These are phyloP conservation scores for Lophochroa leadbeateri DNA, from an alignment of 2,113 vertebrate species.

Conservation along the genomic window DNA sequence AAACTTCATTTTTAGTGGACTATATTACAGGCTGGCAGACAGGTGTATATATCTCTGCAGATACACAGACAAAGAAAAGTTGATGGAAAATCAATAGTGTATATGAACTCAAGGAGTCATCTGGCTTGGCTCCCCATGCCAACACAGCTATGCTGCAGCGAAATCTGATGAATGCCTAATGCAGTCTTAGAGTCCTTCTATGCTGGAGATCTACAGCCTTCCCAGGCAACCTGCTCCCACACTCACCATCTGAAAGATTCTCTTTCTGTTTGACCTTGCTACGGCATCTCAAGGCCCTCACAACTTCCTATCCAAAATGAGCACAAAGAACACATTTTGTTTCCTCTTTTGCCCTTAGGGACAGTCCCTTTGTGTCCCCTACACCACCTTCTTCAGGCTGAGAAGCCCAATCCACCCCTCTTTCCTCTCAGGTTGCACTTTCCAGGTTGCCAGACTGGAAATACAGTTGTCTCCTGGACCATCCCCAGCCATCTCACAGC, in stretches of 20 bases:
- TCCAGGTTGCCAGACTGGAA: neutral
- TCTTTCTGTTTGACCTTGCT: neutral
- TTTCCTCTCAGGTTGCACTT: neutral
- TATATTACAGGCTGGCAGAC: neutral
- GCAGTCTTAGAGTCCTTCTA: neutral
- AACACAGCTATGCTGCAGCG: neutral
- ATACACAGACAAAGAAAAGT: neutral
- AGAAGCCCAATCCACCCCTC: neutral
- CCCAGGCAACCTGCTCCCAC: neutral
- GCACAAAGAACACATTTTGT: neutral
- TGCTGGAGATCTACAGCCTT: neutral
- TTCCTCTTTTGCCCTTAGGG: neutral
- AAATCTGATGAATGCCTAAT: neutral
- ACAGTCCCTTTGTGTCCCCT: neutral
- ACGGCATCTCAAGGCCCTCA: neutral
- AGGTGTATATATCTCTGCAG: neutral
- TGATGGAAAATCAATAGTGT: conserved; percentile 40
- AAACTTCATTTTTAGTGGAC: neutral
- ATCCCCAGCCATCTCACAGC: neutral
- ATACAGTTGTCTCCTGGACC: neutral
- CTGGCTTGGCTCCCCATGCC: neutral
- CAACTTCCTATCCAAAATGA: neutral
- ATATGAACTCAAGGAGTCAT: neutral
- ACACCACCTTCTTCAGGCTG: neutral
- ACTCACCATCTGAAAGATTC: neutral